Conservation (phyloP, 2,113 vertebrate genomes). For the Sprattus sprattus region DNA sequence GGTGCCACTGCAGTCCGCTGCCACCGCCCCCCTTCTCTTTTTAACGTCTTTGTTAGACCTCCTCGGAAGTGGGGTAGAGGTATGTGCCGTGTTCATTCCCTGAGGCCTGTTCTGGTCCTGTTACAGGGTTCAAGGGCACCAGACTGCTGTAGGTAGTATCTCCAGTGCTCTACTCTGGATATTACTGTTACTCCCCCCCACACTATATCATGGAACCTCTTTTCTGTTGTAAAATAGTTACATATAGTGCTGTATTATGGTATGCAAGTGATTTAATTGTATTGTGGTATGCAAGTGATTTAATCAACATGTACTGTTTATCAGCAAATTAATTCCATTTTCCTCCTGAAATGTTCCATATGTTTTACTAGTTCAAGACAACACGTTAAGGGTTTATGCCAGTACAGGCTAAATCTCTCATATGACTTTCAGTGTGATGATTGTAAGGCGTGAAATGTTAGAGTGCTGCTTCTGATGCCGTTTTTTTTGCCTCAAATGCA, state of each 20-base stretch:
- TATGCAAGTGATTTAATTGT: not conserved
- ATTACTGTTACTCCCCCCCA: not conserved
- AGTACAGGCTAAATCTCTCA: not conserved
- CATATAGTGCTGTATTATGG: not conserved
- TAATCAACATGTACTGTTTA: not conserved
- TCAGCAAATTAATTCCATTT: not conserved
- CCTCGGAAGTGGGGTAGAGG: constrained; percentile 21
- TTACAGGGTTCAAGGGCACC: not conserved
- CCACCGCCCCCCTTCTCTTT: not conserved
- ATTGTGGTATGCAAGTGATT: not conserved
- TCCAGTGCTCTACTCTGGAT: not conserved
- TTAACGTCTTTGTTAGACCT: constrained; percentile 49
- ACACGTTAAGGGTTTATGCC: not conserved
- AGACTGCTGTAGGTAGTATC: not conserved
- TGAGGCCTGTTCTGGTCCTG: not conserved
- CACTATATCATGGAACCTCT: not conserved
- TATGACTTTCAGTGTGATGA: not conserved
- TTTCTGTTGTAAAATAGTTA: not conserved
- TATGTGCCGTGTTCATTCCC: constrained; percentile 21
- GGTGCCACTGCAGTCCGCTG: not conserved
- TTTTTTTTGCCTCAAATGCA: not conserved
- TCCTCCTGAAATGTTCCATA: not conserved
- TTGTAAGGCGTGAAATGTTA: not conserved
- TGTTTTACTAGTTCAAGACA: not conserved
- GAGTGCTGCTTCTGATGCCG: not conserved